A percentile compares a stretch with the other conserved stretches of the same genome.
Evolutionary conservation across 1,140 invertebrate species (phyloP).

Genomic region (Anoplophora glabripennis): DNA sequence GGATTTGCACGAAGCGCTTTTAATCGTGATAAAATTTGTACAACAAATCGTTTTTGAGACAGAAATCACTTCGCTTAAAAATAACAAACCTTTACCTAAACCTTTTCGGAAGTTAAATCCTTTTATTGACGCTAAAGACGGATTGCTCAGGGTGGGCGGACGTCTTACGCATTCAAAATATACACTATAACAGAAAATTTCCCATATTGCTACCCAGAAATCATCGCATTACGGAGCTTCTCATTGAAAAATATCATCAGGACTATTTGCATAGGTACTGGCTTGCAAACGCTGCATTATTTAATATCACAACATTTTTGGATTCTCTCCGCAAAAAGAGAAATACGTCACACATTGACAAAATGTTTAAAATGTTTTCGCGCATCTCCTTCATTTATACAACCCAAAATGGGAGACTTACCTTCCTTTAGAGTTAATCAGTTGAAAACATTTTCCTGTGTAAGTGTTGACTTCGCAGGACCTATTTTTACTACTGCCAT

Average conservation of each 20-base stretch:
- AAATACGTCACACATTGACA: neutral
- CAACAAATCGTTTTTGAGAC: slow-evolving; percentile 13
- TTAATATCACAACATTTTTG: slow-evolving; percentile 12
- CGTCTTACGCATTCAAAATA: slow-evolving; percentile 19
- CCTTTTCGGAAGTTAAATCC: too few relatives aligned
- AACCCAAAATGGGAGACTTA: slow-evolving; percentile 16
- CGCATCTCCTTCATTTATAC: neutral
- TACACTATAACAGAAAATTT: slow-evolving; percentile 2
- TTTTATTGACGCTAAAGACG: too few relatives aligned
- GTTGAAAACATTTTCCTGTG: slow-evolving; percentile 1
- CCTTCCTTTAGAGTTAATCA: slow-evolving; percentile 1
- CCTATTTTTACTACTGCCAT: slow-evolving; percentile 17
- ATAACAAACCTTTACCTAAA: too few relatives aligned
- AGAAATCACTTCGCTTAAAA: too few relatives aligned
- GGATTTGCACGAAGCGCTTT: slow-evolving; percentile 8
- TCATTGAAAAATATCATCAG: slow-evolving; percentile 7
- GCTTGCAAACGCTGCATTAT: slow-evolving; percentile 7
- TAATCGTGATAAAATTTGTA: slow-evolving; percentile 8
- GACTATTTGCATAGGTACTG: slow-evolving; percentile 7
- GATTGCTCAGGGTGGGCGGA: slow-evolving; percentile 38
- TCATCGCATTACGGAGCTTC: slow-evolving; percentile 1
- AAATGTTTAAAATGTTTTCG: slow-evolving; percentile 8
- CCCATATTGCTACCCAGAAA: slow-evolving; percentile 9
- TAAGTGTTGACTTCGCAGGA: slow-evolving; percentile 14
- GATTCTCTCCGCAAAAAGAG: slow-evolving; percentile 4